These are phyloP conservation scores for Rutpela maculata DNA, from an alignment of 2,888 invertebrate species.

Conservation along the genomic window DNA sequence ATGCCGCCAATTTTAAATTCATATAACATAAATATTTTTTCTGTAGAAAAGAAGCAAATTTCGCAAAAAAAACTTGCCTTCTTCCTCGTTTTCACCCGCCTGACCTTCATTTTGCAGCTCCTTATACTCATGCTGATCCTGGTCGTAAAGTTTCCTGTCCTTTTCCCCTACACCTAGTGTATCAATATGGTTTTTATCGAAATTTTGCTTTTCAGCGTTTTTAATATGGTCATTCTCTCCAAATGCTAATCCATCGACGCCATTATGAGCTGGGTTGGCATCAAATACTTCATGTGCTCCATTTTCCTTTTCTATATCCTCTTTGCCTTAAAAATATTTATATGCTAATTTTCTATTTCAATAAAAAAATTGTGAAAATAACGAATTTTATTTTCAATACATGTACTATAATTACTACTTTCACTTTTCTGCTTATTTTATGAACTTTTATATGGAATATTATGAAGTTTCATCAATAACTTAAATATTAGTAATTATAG, in stretches of 20 bases:
- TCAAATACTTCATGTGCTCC: constrained; percentile 70
- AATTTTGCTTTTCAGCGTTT: constrained; percentile 60
- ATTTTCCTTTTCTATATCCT: constrained; percentile 68
- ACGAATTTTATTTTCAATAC: no score
- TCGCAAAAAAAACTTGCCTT: constrained; percentile 74
- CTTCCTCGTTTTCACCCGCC: constrained; percentile 68
- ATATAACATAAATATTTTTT: no score
- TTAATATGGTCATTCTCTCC: constrained; percentile 58
- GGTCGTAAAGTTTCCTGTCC: constrained; percentile 61
- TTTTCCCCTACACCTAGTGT: constrained; percentile 54
- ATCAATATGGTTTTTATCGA: constrained; percentile 62
- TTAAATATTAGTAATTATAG: no score
- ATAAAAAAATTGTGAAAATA: no score
- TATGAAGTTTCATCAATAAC: no score
- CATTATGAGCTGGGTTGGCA: constrained; percentile 57
- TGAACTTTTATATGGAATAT: no score
- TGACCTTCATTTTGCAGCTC: constrained; percentile 60
- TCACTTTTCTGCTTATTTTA: no score
- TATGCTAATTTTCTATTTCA: no score
- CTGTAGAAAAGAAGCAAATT: no score
- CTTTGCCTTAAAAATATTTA: constrained; percentile 42
- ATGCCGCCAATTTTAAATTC: no score
- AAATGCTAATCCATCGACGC: constrained; percentile 59
- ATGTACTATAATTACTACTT: no score
- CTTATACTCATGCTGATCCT: constrained; percentile 62